Evolutionary conservation across 2,797 vertebrate species (phyloP).

Genomic region (Lerista edwardsae): DNA sequence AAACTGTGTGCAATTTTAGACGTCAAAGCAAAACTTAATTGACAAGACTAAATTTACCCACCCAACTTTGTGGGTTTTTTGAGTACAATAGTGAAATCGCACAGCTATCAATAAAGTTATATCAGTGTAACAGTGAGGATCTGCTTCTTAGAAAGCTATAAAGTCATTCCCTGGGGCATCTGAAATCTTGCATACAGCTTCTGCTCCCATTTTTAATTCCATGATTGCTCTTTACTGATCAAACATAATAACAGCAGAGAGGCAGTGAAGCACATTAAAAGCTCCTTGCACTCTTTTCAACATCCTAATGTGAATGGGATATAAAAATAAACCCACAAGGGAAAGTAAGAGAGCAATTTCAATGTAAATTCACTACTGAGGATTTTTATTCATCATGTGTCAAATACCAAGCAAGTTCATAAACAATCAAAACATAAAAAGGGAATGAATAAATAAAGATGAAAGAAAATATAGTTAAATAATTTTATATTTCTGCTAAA

Average conservation of each 20-base stretch:
- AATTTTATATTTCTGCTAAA: background rate
- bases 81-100: constrained; percentile 17
- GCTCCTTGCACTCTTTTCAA: constrained; percentile 44
- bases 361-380: constrained; percentile 43
- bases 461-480: constrained; percentile 28
- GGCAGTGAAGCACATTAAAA: constrained; percentile 46
- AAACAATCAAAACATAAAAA: constrained; percentile 59
- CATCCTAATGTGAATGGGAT: constrained; percentile 36
- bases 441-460: constrained; percentile 48
- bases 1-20: constrained; percentile 23
- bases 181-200: constrained; percentile 40
- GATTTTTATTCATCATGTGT: constrained; percentile 60
- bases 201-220: constrained; percentile 48
- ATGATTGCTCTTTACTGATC: constrained; percentile 60
- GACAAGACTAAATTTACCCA: constrained; percentile 5
- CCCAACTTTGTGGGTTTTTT: background rate
- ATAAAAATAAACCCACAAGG: constrained; percentile 52
- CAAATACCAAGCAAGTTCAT: constrained; percentile 48
- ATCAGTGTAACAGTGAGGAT: constrained; percentile 17
- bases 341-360: constrained; percentile 48
- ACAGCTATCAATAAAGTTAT: background rate
- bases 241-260: constrained; percentile 53
- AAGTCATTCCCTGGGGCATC: constrained; percentile 26
- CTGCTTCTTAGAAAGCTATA: constrained; percentile 28
- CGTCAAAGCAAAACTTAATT: constrained; percentile 47